Base-by-base conservation (phyloP, 1,140 invertebrate species). In the Pemphigus obesinymphae region DNA sequence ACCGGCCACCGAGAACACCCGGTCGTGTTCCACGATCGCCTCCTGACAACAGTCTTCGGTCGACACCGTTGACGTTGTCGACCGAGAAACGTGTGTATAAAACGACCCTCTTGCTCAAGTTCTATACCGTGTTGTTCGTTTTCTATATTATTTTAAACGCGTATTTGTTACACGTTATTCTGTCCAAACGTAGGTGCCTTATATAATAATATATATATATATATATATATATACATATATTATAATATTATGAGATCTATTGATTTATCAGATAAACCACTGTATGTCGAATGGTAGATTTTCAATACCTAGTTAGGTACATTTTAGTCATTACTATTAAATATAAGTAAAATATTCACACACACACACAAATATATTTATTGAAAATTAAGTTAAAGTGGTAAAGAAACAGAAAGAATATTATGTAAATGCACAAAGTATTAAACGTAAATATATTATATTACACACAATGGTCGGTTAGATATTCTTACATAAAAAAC, bases 11-110 rank as follows among this genome's bases (percentile, higher is more conserved):
- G 89, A 91, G 85, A 89, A 91, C 72, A 87, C 90, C 85, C 89
- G 89, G 2, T 85, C 86, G 55, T 85, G 85, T 73, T 85, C 85
- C 2, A 84, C 86, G 5, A 87, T 87, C 17, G 88, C 88, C 86
- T 95, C 93, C 91, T 94, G 94, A 91, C 93, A 94, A 86, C 91
- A 92, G 87, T 92, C 93, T 88, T 93, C 92, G 89, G 93, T 95
- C 89, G 94, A 95, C 86, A 95, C 93, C 86, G 95, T 95, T 85
- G 93, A 94, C 88, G 93, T 80, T 0, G 23, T 95, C 87, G 94
- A 95, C 89, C 91, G 93, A 86, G 93, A 95, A 88, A 95, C 93
- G 85, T 95, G 93, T 83, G 94, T 95, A 89, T 95, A 48, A 45
- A 50, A 20, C 13, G 17, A 17, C 40, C 23, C 15, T 80, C 15